These are phyloP conservation scores for Pseudomugil gertrudae DNA, from an alignment of 2,797 vertebrate species.

Conservation along the genomic window DNA sequence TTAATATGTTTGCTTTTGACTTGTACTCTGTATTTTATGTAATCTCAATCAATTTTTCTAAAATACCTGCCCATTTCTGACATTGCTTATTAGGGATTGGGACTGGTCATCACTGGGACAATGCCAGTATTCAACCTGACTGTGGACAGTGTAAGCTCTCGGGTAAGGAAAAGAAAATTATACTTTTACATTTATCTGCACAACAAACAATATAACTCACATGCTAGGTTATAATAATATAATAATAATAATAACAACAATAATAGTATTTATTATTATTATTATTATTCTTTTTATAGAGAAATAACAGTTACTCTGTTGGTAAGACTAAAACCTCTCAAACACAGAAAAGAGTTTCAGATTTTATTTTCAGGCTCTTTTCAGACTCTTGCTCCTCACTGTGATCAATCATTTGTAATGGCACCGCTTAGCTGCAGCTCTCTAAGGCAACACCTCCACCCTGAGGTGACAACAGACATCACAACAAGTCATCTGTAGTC, in stretches of 20 bases:
- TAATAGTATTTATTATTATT: conserved; percentile 14
- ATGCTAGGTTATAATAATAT: conserved; percentile 4
- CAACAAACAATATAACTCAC: conserved; percentile 7
- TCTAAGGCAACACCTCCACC: conserved; percentile 70
- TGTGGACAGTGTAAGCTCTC: conserved; percentile 81
- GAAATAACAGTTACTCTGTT: neutral
- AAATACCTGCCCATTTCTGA: neutral
- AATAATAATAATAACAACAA: neutral
- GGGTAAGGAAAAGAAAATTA: conserved; percentile 70
- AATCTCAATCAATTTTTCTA: neutral
- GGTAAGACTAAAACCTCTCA: conserved; percentile 2
- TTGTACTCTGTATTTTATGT: neutral
- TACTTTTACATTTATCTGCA: conserved; percentile 4
- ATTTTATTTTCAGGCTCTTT: conserved; percentile 7
- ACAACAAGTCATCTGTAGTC: conserved; percentile 31
- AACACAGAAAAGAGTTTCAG: conserved; percentile 6
- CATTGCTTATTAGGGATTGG: conserved; percentile 85
- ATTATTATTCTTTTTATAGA: conserved; percentile 1
- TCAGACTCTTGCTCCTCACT: conserved; percentile 22
- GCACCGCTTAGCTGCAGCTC: conserved; percentile 28
- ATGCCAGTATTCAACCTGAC: conserved; percentile 98
- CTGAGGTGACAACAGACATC: conserved; percentile 56
- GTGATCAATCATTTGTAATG: conserved; percentile 46
- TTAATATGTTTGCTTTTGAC: neutral
- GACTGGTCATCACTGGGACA: conserved; percentile 95